These are phyloP conservation scores for Drosophila sucinea DNA, from an alignment of 1,140 invertebrate genomes.

Conservation along the genomic window DNA sequence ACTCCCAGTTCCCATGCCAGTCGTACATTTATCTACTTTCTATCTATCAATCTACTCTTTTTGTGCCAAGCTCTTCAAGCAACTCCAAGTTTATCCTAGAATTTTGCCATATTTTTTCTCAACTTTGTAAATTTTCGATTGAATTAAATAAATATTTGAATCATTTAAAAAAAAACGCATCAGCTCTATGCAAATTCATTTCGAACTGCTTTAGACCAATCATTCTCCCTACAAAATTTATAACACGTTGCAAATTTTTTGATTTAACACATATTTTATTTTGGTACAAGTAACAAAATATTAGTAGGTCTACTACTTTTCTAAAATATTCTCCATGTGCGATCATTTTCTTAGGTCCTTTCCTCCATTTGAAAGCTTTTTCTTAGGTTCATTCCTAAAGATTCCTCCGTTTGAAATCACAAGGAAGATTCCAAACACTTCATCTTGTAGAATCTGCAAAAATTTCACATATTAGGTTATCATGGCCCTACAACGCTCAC, in stretches of 20 bases:
- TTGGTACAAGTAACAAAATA: neutral
- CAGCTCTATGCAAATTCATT: too few relatives aligned
- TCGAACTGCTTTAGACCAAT: too few relatives aligned
- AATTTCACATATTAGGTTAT: neutral
- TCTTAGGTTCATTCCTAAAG: too few relatives aligned
- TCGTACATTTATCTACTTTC: slow-evolving; percentile 52
- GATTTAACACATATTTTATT: neutral
- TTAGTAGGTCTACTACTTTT: too few relatives aligned
- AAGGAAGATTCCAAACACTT: too few relatives aligned
- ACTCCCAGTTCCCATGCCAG: slow-evolving; percentile 23
- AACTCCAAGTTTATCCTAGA: neutral
- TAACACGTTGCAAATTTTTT: too few relatives aligned
- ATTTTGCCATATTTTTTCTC: slow-evolving; percentile 1
- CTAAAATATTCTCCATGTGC: too few relatives aligned
- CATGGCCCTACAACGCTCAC: neutral
- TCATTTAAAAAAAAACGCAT: neutral
- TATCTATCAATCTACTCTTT: slow-evolving; percentile 24
- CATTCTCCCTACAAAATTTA: too few relatives aligned
- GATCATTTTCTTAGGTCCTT: too few relatives aligned
- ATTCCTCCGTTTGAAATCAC: too few relatives aligned
- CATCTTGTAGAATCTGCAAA: too few relatives aligned
- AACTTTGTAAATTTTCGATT: slow-evolving; percentile 31
- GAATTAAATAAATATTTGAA: slow-evolving; percentile 39
- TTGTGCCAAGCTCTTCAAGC: slow-evolving; percentile 64
- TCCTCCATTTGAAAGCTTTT: too few relatives aligned